Conservation (phyloP, 2,113 vertebrate genomes). For the Oriolus oriolus region DNA sequence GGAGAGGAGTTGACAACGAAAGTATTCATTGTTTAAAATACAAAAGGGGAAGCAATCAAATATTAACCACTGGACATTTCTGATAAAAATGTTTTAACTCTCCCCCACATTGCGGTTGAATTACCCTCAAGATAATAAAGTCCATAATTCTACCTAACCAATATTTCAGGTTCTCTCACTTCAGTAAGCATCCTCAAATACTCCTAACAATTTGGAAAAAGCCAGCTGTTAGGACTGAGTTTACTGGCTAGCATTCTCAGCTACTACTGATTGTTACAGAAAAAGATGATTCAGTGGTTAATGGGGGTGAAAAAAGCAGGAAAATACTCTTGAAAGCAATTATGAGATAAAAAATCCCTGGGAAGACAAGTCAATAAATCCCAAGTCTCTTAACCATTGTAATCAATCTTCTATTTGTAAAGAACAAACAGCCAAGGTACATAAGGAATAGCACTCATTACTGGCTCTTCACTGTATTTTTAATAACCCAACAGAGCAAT, state of each 20-base stretch:
- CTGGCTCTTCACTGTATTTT: background rate
- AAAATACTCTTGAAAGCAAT: constrained; percentile 10
- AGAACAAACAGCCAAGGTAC: background rate
- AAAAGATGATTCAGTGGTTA: background rate
- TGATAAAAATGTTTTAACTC: background rate
- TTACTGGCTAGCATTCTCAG: background rate
- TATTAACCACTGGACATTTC: background rate
- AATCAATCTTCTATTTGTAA: constrained; percentile 19
- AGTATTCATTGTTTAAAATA: background rate
- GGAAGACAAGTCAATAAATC: constrained; percentile 28
- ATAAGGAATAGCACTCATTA: background rate
- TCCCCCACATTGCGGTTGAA: background rate
- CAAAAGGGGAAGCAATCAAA: background rate
- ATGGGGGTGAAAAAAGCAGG: background rate
- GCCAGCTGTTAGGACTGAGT: background rate
- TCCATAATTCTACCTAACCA: background rate
- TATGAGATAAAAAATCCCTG: background rate
- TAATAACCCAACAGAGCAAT: constrained; percentile 25
- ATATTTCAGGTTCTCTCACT: background rate
- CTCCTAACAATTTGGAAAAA: background rate
- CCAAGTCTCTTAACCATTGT: background rate
- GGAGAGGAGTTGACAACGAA: background rate
- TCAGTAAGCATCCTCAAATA: background rate
- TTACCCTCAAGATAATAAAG: background rate
- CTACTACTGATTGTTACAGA: background rate